Percentiles rank a stretch among this genome's conserved stretches.
Evolutionary conservation across 2,113 vertebrate genomes (phyloP).

Genomic region (Pao palembangensis): DNA sequence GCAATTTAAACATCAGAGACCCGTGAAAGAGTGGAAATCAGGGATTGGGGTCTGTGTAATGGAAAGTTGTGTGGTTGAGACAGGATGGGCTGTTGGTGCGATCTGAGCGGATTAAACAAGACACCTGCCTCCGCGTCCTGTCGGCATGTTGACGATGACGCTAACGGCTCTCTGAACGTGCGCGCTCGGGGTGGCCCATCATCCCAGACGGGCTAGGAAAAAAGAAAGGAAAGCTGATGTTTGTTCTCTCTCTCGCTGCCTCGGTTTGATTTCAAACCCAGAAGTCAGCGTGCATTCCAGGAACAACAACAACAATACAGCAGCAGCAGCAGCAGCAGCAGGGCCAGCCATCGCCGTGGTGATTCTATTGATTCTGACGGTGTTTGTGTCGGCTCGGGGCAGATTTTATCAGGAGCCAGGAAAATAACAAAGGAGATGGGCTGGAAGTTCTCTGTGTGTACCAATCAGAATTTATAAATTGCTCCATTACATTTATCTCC

Average conservation of each 20-base stretch:
- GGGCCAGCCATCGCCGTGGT: constrained; percentile 62
- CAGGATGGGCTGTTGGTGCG: constrained; percentile 57
- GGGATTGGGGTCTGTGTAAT: constrained; percentile 66
- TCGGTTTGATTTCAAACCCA: constrained; percentile 71
- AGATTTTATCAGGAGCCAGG: constrained; percentile 75
- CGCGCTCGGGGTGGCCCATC: constrained; percentile 20
- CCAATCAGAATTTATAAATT: constrained; percentile 86
- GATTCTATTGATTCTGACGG: constrained; percentile 78
- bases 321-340: constrained; percentile 27
- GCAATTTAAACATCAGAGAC: constrained; percentile 61
- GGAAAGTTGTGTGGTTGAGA: constrained; percentile 62
- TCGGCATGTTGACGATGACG: constrained; percentile 7
- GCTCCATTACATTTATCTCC: constrained; percentile 84
- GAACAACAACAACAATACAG: constrained; percentile 65
- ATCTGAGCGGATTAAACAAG: constrained; percentile 39
- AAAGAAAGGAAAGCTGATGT: constrained; percentile 53
- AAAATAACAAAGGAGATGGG: constrained; percentile 79
- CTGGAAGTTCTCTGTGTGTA: constrained; percentile 82
- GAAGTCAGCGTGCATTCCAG: constrained; percentile 56
- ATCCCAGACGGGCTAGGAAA: constrained; percentile 44
- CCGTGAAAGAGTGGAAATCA: constrained; percentile 69
- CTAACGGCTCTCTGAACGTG: constrained; percentile 3
- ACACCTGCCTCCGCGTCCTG: constrained; percentile 50
- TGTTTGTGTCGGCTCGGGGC: constrained; percentile 67
- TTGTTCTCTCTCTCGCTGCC: not conserved